Evolutionary conservation across 1,140 invertebrate genomes (phyloP).

Genomic region (Oncopodura yosiiana): DNA sequence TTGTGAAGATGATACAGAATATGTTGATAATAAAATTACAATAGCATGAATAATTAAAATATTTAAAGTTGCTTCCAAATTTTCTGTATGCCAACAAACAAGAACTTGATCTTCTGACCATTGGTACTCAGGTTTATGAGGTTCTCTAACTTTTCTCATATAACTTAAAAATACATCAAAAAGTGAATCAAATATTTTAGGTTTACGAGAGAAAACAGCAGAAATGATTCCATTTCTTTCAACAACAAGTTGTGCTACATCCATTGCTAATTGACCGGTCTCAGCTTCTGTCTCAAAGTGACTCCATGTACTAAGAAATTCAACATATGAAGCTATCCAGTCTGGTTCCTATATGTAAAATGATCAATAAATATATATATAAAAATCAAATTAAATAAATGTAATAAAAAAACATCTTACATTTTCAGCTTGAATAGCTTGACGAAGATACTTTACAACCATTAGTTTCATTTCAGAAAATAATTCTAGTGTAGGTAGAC

Average conservation of each 20-base stretch:
- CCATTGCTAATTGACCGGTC: constrained; percentile 38
- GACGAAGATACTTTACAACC: constrained; percentile 58
- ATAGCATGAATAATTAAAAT: constrained; percentile 86
- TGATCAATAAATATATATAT: constrained; percentile 47
- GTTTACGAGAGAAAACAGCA: constrained; percentile 56
- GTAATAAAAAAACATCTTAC: no score
- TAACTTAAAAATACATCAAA: constrained; percentile 68
- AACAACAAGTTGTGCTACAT: constrained; percentile 83
- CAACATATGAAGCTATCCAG: constrained; percentile 46
- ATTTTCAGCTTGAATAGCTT: constrained; percentile 76
- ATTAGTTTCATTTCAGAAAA: constrained; percentile 56
- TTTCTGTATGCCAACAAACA: constrained; percentile 67
- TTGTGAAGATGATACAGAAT: constrained; percentile 37
- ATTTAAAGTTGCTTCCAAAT: constrained; percentile 63
- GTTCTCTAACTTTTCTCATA: constrained; percentile 56
- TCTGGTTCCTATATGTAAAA: no score
- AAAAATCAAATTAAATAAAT: constrained; percentile 28
- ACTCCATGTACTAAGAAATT: constrained; percentile 42
- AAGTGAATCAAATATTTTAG: constrained; percentile 44
- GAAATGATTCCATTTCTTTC: constrained; percentile 81
- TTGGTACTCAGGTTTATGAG: constrained; percentile 52
- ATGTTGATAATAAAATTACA: constrained; percentile 75
- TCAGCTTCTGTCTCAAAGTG: constrained; percentile 8
- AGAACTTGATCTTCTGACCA: constrained; percentile 56
- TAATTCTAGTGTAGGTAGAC: constrained; percentile 62